Evolutionary conservation across 2,888 invertebrate species (phyloP).

Genomic region (Parasteatoda lunata): DNA sequence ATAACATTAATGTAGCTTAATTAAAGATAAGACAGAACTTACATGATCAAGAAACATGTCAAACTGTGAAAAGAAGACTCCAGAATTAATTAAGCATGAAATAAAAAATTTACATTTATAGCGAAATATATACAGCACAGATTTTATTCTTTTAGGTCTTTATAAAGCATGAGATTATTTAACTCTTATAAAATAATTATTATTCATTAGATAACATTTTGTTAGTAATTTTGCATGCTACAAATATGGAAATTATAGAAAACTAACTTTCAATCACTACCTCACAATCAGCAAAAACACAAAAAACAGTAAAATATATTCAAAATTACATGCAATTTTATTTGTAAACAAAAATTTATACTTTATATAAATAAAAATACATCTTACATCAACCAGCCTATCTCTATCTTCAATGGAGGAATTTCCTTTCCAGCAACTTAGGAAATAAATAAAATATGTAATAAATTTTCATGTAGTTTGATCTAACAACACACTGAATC

Average conservation of each 20-base stretch:
- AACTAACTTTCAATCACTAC: not conserved
- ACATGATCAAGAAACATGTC: conserved; percentile 66
- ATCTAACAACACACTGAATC: too few species aligned
- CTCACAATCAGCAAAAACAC: not conserved
- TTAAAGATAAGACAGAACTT: conserved; percentile 15
- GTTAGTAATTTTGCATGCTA: too few species aligned
- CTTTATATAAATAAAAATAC: not conserved
- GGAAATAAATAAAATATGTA: conserved; percentile 11
- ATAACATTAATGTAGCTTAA: not conserved
- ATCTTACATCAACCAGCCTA: conserved; percentile 53
- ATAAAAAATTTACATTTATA: too few species aligned
- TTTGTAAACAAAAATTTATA: not conserved
- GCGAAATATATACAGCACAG: too few species aligned
- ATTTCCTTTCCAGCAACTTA: conserved; percentile 49
- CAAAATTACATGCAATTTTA: not conserved
- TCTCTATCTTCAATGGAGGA: conserved; percentile 56
- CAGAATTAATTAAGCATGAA: too few species aligned
- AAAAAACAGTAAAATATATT: not conserved
- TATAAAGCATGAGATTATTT: too few species aligned
- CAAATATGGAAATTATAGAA: not conserved
- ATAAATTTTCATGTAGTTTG: too few species aligned
- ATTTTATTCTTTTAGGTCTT: too few species aligned
- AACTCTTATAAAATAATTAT: too few species aligned
- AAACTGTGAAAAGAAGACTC: conserved; percentile 35
- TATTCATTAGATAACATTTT: too few species aligned